These are phyloP conservation scores for Andinoacara biseriatus DNA, from an alignment of 2,113 vertebrate genomes.

Conservation along the genomic window DNA sequence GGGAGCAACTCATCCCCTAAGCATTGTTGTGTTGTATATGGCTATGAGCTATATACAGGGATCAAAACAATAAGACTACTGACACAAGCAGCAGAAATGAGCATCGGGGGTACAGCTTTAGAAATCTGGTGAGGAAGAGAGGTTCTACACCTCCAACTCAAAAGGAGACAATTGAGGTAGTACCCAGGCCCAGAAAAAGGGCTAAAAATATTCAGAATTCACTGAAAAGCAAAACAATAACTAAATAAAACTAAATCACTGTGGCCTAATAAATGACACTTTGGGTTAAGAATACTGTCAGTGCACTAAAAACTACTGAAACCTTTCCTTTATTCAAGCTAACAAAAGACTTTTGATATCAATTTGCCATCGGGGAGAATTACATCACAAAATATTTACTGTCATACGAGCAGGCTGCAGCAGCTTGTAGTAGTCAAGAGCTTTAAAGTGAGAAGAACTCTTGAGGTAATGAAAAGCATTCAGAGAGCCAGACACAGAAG, in stretches of 20 bases:
- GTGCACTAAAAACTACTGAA: no score
- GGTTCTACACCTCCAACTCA: no score
- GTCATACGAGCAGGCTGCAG: background rate
- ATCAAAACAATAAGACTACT: background rate
- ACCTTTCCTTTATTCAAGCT: background rate
- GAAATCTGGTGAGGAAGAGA: no score
- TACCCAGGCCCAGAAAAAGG: background rate
- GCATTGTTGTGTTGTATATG: accelerated
- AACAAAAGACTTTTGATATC: background rate
- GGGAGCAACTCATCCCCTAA: no score
- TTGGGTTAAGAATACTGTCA: background rate
- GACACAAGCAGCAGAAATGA: background rate
- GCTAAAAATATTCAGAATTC: background rate
- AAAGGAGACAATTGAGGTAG: background rate
- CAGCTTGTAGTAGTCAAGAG: background rate
- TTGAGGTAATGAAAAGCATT: background rate
- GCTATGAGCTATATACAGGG: background rate
- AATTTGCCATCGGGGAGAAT: background rate
- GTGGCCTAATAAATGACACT: background rate
- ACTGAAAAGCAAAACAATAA: background rate
- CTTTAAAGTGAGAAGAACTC: background rate
- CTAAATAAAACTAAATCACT: background rate
- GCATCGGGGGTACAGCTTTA: no score
- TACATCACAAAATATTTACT: background rate
- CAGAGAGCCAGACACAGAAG: background rate